These are phyloP conservation scores for Eurystomus gularis DNA, from an alignment of 2,113 vertebrate species.

Conservation along the genomic window DNA sequence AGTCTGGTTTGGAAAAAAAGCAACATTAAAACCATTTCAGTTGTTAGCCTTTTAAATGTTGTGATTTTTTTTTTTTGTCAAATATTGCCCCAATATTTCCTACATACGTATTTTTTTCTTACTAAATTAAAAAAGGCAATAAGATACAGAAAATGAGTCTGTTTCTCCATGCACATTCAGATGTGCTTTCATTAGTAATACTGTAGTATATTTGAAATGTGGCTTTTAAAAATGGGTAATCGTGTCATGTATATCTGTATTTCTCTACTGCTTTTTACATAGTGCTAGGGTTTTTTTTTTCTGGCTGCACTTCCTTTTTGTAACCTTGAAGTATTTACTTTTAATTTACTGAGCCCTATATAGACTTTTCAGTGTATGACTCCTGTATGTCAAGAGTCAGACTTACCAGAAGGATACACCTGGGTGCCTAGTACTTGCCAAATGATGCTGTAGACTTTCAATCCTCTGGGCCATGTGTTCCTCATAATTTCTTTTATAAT, in stretches of 20 bases:
- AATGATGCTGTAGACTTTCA: background rate
- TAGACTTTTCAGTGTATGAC: accelerated
- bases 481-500: background rate
- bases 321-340: background rate
- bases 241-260: background rate
- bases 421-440: background rate
- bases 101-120: background rate
- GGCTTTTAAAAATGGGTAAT: background rate
- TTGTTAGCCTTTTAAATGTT: background rate
- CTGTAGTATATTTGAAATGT: background rate
- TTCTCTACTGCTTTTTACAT: background rate
- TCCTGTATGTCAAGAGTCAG: background rate
- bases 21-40: background rate
- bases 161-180: background rate
- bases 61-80: background rate
- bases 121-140: background rate
- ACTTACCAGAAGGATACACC: background rate
- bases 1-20: background rate
- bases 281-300: background rate
- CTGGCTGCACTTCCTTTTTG: no score
- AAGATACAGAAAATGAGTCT: background rate
- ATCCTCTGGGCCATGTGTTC: background rate
- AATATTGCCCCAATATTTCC: background rate
- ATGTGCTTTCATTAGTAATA: background rate
- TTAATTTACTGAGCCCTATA: background rate